phyloP scores from a whole-genome alignment of 2,888 invertebrate species.

The Colletes collaris region DNA sequence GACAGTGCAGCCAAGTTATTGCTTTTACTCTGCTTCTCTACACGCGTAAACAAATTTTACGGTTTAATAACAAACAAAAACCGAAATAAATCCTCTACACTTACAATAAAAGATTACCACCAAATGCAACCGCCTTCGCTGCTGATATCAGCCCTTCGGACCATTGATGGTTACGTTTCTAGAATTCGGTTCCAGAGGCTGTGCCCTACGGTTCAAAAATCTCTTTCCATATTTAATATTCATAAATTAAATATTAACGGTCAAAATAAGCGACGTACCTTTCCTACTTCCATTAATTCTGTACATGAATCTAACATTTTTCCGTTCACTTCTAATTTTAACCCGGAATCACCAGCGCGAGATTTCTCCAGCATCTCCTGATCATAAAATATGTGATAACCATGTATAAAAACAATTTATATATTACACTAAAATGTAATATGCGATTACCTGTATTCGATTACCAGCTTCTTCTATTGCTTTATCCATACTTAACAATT shows the following conservation, averaged over 20 bases:
- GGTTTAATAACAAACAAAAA: not conserved
- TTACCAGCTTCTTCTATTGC: constrained; percentile 97
- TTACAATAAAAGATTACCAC: constrained; percentile 96
- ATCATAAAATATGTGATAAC: not conserved
- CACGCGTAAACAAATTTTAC: constrained; percentile 8
- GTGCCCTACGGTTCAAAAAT: constrained; percentile 85
- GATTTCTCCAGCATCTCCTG: constrained; percentile 92
- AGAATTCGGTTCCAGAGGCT: constrained; percentile 96
- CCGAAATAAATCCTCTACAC: constrained; percentile 76
- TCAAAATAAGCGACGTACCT: constrained; percentile 83
- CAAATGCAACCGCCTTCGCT: constrained; percentile 98
- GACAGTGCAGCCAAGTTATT: constrained; percentile 91
- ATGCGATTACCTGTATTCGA: constrained; percentile 89
- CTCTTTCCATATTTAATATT: not conserved
- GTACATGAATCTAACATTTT: constrained; percentile 98
- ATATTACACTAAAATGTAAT: constrained; percentile 11
- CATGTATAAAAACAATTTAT: not conserved
- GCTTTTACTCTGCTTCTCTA: constrained; percentile 96
- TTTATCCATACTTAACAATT: constrained; percentile 95
- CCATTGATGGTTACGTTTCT: constrained; percentile 99
- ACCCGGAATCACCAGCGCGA: constrained; percentile 92
- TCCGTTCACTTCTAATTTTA: constrained; percentile 98
- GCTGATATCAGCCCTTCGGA: constrained; percentile 99
- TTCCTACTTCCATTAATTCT: constrained; percentile 95
- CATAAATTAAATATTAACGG: not conserved